Base-by-base conservation (phyloP, 2,113 vertebrate genomes). In the Periophthalmus modestus region DNA sequence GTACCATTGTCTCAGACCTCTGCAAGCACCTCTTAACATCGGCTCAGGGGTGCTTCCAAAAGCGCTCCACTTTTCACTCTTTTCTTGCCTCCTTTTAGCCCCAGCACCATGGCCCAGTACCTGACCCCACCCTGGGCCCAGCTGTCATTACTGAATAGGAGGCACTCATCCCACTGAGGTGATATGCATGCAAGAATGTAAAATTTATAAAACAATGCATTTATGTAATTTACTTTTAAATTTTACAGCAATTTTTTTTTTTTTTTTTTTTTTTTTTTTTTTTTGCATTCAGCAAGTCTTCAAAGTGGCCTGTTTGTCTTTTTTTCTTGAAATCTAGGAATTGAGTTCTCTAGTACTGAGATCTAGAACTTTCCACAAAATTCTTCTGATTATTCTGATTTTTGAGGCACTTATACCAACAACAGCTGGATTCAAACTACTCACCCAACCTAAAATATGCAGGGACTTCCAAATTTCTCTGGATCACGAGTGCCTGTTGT, bases 1-100 rank as follows among this genome's bases (percentile, higher is more conserved):
- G 89, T 83, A 77, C 78, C 73, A 87, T 92, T 92, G 89, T 93
- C 80, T 87, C 63, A 66, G 79, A 88, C 86, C 89, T 79, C 71
- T 88, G 79, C 73, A 75, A 84, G 85, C 78, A 85, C 67, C 85
- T 88, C 78, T 90, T 81, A 79, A 87, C 82, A 90, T 74, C 69
- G 74, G 72, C 79, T 82, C 74, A 73, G 66, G 80, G 75, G 80
- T 77, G 74, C 81, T 88, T 91, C 81, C 78, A 75, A 89, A 88
- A 89, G 80, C 28, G 74, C 82, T 88, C 81, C 82, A 84, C 85
- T 88, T 88, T 85, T 81, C 87, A 75, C 74, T 88, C 74, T 62
- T 75, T 77, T 68, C 73, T 68, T 61, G 19, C 72, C 61, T 70
- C 68, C 57, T 80, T 75, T 66, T 69, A 43, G 68, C 72, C 79